Evolutionary conservation across 2,113 vertebrate genomes (phyloP).

Genomic region (Copsychus sechellarum): DNA sequence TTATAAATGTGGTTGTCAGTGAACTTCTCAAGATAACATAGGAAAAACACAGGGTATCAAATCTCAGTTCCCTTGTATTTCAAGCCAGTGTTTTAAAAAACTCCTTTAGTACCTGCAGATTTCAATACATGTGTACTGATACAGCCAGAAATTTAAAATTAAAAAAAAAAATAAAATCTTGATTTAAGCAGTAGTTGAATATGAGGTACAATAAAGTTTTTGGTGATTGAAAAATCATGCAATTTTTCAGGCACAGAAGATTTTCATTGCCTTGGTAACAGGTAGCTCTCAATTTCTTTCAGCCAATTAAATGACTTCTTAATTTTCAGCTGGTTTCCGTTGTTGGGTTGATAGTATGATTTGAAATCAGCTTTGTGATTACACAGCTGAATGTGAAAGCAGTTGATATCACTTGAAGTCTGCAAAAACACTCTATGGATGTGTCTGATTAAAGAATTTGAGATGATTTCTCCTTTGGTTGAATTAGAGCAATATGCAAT

Average conservation of each 20-base stretch:
- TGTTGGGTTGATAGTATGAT: neutral
- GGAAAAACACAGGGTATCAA: neutral
- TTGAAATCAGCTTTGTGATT: neutral
- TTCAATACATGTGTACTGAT: neutral
- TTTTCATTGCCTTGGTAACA: constrained; percentile 10
- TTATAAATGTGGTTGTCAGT: neutral
- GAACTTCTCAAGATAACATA: neutral
- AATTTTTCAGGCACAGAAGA: neutral
- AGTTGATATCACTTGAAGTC: neutral
- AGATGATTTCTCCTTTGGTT: neutral
- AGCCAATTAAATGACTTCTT: neutral
- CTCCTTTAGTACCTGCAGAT: neutral
- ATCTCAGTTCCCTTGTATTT: neutral
- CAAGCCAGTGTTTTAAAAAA: neutral
- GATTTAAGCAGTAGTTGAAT: neutral
- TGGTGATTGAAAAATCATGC: neutral
- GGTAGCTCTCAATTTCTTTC: neutral
- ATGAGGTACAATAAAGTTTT: neutral
- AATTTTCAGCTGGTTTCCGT: neutral
- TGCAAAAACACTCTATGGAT: neutral
- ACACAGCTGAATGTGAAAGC: neutral
- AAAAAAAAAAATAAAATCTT: rapidly evolving
- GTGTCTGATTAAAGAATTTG: neutral
- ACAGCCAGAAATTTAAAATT: neutral
- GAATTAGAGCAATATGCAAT: neutral